Conservation (phyloP, 2,797 vertebrate species). For the Crenichthys baileyi region DNA sequence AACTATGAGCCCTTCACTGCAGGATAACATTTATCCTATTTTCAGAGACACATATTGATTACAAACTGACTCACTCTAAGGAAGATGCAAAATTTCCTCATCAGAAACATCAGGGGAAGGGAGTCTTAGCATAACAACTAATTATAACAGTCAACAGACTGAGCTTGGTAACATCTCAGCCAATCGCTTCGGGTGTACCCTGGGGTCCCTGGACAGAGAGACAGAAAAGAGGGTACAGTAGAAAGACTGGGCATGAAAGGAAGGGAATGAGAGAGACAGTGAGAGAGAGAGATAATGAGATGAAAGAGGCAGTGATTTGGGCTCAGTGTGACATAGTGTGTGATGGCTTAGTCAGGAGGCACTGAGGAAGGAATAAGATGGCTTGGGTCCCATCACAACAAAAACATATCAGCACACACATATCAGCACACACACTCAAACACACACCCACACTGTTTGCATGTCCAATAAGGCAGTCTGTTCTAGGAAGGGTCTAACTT, state of each 20-base stretch:
- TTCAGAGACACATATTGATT: conserved; percentile 42
- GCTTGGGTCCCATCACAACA: conserved; percentile 51
- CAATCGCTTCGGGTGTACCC: conserved; percentile 69
- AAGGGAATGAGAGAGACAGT: conserved; percentile 34
- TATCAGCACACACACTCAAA: conserved; percentile 3
- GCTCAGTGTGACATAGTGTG: conserved; percentile 62
- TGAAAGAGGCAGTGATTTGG: conserved; percentile 65
- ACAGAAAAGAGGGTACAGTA: conserved; percentile 10
- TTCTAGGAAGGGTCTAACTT: conserved; percentile 29
- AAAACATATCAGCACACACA: no score
- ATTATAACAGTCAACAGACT: conserved; percentile 69
- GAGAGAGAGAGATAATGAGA: conserved; percentile 45
- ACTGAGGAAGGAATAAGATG: conserved; percentile 60
- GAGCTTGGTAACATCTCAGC: conserved; percentile 77
- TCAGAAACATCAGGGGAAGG: conserved; percentile 40
- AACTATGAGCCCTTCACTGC: neutral
- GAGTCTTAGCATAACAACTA: conserved; percentile 72
- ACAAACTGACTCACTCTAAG: conserved; percentile 28
- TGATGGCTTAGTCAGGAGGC: conserved; percentile 69
- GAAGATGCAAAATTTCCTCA: conserved; percentile 48
- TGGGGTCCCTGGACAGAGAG: conserved; percentile 63
- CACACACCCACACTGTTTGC: conserved; percentile 11
- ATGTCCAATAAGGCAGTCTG: conserved; percentile 41
- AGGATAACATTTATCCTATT: neutral
- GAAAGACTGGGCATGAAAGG: neutral